Percentiles rank a stretch among this genome's conserved stretches.
Conservation (phyloP, 2,113 vertebrate genomes). For the Jaculus jaculus region DNA sequence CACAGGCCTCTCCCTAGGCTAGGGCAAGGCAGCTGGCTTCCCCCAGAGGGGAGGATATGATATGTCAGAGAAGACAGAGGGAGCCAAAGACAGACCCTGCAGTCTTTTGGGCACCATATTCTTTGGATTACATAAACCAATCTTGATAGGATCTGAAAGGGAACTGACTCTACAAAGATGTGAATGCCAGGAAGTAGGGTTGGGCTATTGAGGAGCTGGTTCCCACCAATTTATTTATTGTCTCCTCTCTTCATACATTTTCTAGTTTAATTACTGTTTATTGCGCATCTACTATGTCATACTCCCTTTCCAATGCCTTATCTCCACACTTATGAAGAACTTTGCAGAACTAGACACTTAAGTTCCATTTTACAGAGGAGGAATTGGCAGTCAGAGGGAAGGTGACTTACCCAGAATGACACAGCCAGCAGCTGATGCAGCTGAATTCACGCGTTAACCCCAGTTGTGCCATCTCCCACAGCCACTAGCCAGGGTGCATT, state of each 20-base stretch:
- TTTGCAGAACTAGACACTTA: too few relatives aligned
- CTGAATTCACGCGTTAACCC: not conserved
- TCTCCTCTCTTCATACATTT: not conserved
- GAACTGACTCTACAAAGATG: rapidly evolving
- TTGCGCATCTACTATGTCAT: not conserved
- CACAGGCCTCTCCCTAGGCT: not conserved
- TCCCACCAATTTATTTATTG: not conserved
- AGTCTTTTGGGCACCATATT: not conserved
- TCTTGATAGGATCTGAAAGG: rapidly evolving
- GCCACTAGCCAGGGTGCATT: not conserved
- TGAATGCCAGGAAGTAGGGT: too few relatives aligned
- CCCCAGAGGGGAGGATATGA: not conserved
- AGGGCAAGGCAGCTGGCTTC: not conserved
- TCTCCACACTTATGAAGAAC: not conserved
- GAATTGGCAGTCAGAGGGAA: not conserved
- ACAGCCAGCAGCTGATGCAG: not conserved
- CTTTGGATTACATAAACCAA: not conserved
- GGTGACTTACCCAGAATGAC: not conserved
- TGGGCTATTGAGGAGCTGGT: not conserved
- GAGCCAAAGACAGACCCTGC: not conserved
- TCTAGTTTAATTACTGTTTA: not conserved
- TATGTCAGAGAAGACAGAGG: not conserved
- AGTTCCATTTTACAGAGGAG: not conserved
- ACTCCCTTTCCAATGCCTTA: not conserved
- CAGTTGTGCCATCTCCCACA: not conserved